Conservation (phyloP, 2,113 vertebrate species). For the Forbesichthys agassizii region DNA sequence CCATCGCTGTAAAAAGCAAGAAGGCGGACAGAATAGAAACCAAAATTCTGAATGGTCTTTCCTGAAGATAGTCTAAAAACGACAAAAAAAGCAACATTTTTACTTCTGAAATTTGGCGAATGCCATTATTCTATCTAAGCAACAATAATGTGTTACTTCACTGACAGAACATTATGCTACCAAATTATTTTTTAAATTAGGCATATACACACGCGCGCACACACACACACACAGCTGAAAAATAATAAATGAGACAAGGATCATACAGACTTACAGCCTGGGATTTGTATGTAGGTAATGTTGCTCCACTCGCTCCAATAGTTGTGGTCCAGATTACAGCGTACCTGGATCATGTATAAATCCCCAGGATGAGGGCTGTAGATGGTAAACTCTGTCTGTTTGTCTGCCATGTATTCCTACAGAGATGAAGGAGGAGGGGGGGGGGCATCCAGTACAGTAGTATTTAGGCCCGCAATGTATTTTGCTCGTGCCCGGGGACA, state of each 20-base stretch:
- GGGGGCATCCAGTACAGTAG: neutral
- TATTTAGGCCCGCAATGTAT: too few species aligned
- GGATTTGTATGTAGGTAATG: conserved; percentile 45
- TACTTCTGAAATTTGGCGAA: neutral
- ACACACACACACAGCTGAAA: too few species aligned
- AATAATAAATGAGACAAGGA: too few species aligned
- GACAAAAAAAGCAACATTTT: conserved; percentile 22
- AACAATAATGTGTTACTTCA: too few species aligned
- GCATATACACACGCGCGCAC: too few species aligned
- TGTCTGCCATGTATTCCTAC: conserved; percentile 79
- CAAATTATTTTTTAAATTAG: too few species aligned
- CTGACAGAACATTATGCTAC: too few species aligned
- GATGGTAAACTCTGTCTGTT: conserved; percentile 78
- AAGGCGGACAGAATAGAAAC: conserved; percentile 73
- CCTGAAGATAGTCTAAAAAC: conserved; percentile 71
- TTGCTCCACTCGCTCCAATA: conserved; percentile 78
- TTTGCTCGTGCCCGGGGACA: too few species aligned
- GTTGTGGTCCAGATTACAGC: conserved; percentile 81
- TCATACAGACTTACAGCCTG: conserved; percentile 59
- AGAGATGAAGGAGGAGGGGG: conserved; percentile 20
- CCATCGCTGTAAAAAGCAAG: conserved; percentile 74
- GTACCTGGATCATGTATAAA: conserved; percentile 82
- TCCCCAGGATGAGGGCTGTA: conserved; percentile 79
- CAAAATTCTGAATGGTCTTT: conserved; percentile 78
- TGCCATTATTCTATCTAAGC: neutral